Conservation (phyloP, 2,113 vertebrate genomes). For the Aythya baeri region DNA sequence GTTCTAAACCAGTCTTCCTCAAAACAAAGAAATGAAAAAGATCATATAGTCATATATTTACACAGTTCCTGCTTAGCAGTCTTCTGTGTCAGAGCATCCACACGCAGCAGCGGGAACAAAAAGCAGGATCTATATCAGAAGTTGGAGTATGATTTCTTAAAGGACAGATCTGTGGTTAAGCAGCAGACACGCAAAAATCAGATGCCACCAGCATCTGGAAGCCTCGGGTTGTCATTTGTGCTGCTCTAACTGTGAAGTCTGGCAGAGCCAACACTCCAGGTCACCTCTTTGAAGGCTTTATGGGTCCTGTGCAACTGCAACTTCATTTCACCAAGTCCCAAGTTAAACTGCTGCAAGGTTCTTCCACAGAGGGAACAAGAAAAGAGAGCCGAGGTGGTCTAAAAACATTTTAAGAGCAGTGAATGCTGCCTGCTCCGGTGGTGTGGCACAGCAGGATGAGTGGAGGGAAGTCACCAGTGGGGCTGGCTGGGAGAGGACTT, state of each 20-base stretch:
- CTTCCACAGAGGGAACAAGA: background rate
- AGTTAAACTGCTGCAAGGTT: background rate
- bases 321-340: background rate
- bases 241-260: background rate
- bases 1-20: conserved; percentile 16
- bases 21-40: conserved; percentile 38
- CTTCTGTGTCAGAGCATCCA: background rate
- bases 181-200: background rate
- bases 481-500: background rate
- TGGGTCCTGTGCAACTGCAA: background rate
- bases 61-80: conserved; percentile 27
- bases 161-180: background rate
- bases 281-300: background rate
- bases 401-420: conserved; percentile 19
- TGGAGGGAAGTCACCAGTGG: background rate
- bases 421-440: background rate
- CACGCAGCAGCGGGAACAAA: conserved; percentile 13
- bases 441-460: background rate
- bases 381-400: background rate
- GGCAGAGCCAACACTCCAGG: background rate
- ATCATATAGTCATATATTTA: conserved; percentile 30
- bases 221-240: background rate
- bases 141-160: background rate
- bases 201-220: background rate
- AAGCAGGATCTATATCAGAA: conserved; percentile 29